Evolutionary conservation across 2,113 vertebrate genomes (phyloP), one percentile per base, ranked within the genome.

Genomic region (Rhinoderma darwinii): DNA sequence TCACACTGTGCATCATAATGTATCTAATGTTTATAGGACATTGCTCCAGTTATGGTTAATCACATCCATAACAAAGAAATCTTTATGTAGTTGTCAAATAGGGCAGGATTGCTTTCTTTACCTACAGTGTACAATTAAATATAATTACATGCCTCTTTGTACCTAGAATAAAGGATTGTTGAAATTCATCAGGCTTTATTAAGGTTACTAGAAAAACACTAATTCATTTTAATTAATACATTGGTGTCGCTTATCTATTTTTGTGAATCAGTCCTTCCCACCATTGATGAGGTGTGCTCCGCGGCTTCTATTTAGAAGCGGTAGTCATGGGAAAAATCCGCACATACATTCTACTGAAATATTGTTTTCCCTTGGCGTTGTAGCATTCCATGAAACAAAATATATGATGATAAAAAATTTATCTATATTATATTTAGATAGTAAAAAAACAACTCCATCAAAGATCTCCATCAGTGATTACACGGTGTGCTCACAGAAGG

Each of bases 41-140:
- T 56, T 59, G 70, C 51, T 72, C 44, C 39, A 54, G 76, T 86
- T 59, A 22, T 81, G 76, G 61, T 15, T 86, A 81, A 72, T 72
- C 66, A 75, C 66, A 37, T 74, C 39, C 47, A 87, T n/a, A 82
- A 87, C 86, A 87, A 87, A 82, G 79, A 27, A 18, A 75, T 74
- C 68, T 63, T 82, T 82, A 75, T 87, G 51, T 74, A 74, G 72
- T 2, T 75, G 41, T 54, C 30, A 56, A 73, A 61, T 27, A 81
- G 84, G 84, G 77, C 68, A 75, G 86, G 50, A 82, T 63, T 87
- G 86, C 79, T 87, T 86, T 87, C 51, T 87, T 82, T 68, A 87
- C 41, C 79, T 50, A 75, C 86, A 87, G n/a, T 72, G 22, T 87
- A 82, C 79, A 87, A 87, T 87, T 87, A 87, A 87, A n/a, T 87